These are phyloP conservation scores for Cryptoleucopteryx plumbea DNA, from an alignment of 2,113 vertebrate genomes.

Conservation along the genomic window DNA sequence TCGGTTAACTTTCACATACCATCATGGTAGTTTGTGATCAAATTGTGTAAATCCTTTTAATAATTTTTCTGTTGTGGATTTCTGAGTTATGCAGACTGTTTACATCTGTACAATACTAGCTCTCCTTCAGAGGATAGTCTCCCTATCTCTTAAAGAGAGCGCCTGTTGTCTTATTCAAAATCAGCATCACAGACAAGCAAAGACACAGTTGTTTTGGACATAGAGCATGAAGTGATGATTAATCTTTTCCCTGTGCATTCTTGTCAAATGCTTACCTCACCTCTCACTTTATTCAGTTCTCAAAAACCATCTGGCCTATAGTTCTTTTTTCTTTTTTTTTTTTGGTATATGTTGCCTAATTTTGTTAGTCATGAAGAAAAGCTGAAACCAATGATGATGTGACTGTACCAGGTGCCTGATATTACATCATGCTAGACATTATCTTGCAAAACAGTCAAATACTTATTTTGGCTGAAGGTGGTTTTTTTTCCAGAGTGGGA, in stretches of 20 bases:
- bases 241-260: slow-evolving; percentile 83
- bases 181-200: slow-evolving; percentile 58
- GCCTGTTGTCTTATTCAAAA: slow-evolving; percentile 38
- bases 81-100: background rate
- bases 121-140: slow-evolving; percentile 3
- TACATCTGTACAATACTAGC: background rate
- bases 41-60: background rate
- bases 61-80: background rate
- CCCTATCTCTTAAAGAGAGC: background rate
- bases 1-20: background rate
- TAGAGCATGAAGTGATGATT: slow-evolving; percentile 80
- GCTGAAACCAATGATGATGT: slow-evolving; percentile 40
- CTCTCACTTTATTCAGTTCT: slow-evolving; percentile 84
- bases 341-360: slow-evolving; percentile 75
- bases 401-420: slow-evolving; percentile 54
- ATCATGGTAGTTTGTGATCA: background rate
- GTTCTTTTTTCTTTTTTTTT: slow-evolving; percentile 51
- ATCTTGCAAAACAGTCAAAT: slow-evolving; percentile 8
- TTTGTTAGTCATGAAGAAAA: slow-evolving; percentile 64
- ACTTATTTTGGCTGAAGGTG: background rate
- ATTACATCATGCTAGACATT: slow-evolving; percentile 14
- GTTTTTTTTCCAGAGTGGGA: background rate
- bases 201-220: slow-evolving; percentile 69
- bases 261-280: slow-evolving; percentile 88
- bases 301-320: slow-evolving; percentile 87